These are phyloP conservation scores for Chrysolina oricalcia DNA, from an alignment of 2,888 invertebrate genomes.

Conservation along the genomic window DNA sequence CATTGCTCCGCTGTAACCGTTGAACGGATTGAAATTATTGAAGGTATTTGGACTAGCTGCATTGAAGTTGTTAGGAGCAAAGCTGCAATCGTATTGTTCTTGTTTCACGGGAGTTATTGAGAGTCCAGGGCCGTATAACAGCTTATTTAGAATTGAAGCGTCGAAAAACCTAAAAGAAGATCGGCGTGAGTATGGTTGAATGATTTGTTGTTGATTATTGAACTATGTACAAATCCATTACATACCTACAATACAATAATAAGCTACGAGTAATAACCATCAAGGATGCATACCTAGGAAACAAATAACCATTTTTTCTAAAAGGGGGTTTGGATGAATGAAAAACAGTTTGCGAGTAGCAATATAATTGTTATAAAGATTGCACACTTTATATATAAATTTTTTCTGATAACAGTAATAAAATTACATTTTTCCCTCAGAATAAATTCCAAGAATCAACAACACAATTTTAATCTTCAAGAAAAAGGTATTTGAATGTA, in stretches of 20 bases:
- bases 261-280: neutral
- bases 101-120: conserved; percentile 58
- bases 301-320: neutral
- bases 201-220: neutral
- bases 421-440: neutral
- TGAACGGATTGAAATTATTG: conserved; percentile 39
- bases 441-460: too few relatives aligned
- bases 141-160: conserved; percentile 56
- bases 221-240: conserved; percentile 24
- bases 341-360: neutral
- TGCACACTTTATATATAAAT: neutral
- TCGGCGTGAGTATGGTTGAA: neutral
- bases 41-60: conserved; percentile 22
- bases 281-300: neutral
- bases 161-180: conserved; percentile 60
- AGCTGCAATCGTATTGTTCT: conserved; percentile 39
- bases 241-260: conserved; percentile 35
- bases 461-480: too few relatives aligned
- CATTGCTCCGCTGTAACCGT: conserved; percentile 41
- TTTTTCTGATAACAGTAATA: neutral
- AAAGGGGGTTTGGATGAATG: neutral
- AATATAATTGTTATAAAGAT: neutral
- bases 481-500: too few relatives aligned
- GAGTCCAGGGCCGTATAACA: conserved; percentile 59
- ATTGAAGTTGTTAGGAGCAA: conserved; percentile 21